Evolutionary conservation across 2,888 invertebrate species (phyloP).

Genomic region (Chelonus formosanus): DNA sequence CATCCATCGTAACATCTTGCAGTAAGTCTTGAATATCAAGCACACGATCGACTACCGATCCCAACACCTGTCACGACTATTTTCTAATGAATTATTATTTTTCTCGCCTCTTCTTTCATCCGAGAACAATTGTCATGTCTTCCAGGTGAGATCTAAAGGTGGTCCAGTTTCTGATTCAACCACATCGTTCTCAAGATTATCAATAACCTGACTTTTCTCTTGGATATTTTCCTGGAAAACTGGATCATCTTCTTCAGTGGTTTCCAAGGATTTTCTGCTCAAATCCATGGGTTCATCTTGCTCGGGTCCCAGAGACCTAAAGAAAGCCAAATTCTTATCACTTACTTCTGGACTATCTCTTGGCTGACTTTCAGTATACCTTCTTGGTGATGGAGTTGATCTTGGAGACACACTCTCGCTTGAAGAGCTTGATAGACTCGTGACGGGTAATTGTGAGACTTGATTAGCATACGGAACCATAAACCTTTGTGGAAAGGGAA

Average conservation of each 20-base stretch:
- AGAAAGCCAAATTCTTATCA: conserved; percentile 57
- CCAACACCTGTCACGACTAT: not conserved
- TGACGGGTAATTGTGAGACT: conserved; percentile 49
- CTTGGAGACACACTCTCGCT: conserved; percentile 59
- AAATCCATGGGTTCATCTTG: conserved; percentile 85
- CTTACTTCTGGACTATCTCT: conserved; percentile 20
- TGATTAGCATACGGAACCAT: conserved; percentile 58
- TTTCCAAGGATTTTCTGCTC: conserved; percentile 71
- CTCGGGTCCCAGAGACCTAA: conserved; percentile 63
- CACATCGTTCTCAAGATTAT: conserved; percentile 44
- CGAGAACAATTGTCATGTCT: conserved; percentile 52
- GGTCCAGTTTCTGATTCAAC: conserved; percentile 50
- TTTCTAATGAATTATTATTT: not conserved
- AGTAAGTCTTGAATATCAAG: not conserved
- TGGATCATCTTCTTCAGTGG: conserved; percentile 18
- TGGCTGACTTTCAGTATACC: conserved; percentile 30
- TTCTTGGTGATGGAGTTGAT: conserved; percentile 57
- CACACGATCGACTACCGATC: conserved; percentile 4
- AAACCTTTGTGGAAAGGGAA: conserved; percentile 59
- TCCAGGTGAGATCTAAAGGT: conserved; percentile 59
- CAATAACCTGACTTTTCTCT: conserved; percentile 29
- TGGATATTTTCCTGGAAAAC: conserved; percentile 34
- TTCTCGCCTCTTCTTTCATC: not conserved
- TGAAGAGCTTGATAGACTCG: conserved; percentile 54
- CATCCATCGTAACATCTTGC: not conserved